phyloP scores from a whole-genome alignment of 1,140 invertebrate genomes.

The Probaryconus sp. region DNA sequence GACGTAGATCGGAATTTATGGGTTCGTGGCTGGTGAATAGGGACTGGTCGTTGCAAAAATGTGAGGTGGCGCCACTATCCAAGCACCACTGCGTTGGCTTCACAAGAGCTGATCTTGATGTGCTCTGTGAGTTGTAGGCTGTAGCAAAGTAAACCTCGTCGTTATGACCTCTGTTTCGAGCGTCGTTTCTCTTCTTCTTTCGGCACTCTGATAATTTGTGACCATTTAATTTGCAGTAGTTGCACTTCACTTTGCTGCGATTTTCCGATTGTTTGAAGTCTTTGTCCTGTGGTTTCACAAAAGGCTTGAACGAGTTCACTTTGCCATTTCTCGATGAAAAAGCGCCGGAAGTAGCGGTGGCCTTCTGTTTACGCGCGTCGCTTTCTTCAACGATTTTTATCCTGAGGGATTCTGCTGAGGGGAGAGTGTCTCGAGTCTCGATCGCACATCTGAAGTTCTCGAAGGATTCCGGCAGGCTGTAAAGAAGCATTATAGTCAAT shows the following conservation, averaged over 20 bases:
- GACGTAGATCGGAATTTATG: neutral
- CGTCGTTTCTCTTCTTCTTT: conserved; percentile 1
- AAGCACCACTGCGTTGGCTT: conserved; percentile 3
- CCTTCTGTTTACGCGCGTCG: conserved; percentile 10
- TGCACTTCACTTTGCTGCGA: neutral
- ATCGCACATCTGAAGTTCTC: conserved; percentile 65
- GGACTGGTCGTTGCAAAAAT: conserved; percentile 19
- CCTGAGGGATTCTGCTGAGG: conserved; percentile 50
- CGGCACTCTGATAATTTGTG: neutral
- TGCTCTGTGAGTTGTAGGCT: neutral
- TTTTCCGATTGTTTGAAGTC: neutral
- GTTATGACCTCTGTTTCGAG: neutral
- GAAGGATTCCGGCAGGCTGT: conserved; percentile 51
- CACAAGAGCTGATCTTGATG: neutral
- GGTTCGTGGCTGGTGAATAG: neutral
- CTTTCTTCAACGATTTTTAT: conserved; percentile 58
- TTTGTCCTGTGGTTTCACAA: neutral
- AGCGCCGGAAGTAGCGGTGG: neutral
- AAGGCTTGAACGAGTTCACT: too few relatives aligned
- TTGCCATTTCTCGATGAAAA: neutral
- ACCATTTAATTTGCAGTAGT: conserved; percentile 1
- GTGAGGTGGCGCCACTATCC: conserved; percentile 29
- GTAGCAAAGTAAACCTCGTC: conserved; percentile 5
- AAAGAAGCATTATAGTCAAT: conserved; percentile 63
- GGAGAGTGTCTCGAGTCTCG: conserved; percentile 61